Conservation (phyloP, 2,797 vertebrate genomes). For the Phalanger gymnotis region DNA sequence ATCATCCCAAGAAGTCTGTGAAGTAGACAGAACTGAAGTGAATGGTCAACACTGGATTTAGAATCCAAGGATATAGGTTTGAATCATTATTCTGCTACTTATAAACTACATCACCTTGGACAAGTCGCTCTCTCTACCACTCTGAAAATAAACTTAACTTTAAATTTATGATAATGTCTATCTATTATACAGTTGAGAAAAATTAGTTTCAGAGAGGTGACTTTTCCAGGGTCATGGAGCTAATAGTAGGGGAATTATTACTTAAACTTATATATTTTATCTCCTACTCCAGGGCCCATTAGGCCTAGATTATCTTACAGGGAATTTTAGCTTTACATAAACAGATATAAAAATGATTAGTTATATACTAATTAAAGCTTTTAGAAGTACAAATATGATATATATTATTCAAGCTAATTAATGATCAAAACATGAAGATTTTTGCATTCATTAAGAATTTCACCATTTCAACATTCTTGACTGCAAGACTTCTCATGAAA, state of each 20-base stretch:
- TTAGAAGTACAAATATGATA: not conserved
- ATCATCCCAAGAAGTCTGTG: not conserved
- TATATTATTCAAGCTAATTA: not conserved
- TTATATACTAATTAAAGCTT: not conserved
- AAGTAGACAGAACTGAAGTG: not conserved
- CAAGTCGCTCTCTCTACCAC: not conserved
- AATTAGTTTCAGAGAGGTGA: not conserved
- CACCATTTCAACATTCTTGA: slow-evolving; percentile 29
- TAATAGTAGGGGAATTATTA: not conserved
- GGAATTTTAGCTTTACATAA: not conserved
- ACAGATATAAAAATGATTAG: not conserved
- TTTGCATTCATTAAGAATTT: slow-evolving; percentile 37
- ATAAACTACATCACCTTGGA: not conserved
- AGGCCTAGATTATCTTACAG: not conserved
- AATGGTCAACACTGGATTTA: not conserved
- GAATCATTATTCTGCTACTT: not conserved
- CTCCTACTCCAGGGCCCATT: not conserved
- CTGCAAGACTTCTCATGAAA: not conserved
- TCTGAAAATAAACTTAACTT: not conserved
- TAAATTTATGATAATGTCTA: not conserved
- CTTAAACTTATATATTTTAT: not conserved
- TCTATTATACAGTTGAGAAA: not conserved
- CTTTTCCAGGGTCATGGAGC: not conserved
- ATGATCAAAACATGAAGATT: not conserved
- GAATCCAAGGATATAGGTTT: not conserved